phyloP scores from a whole-genome alignment of 2,113 vertebrate genomes.

The Todiramphus saurophagus region DNA sequence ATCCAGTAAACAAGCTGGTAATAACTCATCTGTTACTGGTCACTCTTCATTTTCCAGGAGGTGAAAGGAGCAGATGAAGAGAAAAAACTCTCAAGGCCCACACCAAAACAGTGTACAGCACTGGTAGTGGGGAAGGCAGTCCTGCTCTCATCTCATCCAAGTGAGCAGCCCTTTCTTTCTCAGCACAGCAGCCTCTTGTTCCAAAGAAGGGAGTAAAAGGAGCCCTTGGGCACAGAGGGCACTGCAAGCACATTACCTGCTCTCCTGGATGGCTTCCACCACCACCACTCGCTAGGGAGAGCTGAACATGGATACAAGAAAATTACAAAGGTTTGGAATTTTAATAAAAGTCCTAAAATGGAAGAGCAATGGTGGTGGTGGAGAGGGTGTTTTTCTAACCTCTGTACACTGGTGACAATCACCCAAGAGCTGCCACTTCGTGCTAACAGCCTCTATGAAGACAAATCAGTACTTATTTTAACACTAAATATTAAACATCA shows the following conservation, averaged over 20 bases:
- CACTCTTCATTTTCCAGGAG: neutral
- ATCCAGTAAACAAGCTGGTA: neutral
- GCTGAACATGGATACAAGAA: neutral
- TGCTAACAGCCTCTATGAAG: neutral
- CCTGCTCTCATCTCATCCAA: accelerated
- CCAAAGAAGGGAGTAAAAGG: neutral
- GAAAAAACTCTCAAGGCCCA: neutral
- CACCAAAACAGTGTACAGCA: accelerated
- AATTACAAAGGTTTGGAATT: neutral
- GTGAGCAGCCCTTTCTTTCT: neutral
- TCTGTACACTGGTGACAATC: neutral
- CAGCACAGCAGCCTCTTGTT: neutral
- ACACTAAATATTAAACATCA: neutral
- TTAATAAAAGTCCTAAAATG: neutral
- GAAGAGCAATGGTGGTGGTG: neutral
- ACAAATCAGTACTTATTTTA: neutral
- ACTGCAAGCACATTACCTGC: too few species aligned
- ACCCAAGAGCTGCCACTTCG: neutral
- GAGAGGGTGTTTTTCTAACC: neutral
- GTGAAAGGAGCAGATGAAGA: neutral
- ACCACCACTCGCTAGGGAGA: accelerated
- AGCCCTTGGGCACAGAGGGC: neutral
- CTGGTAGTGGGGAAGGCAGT: neutral
- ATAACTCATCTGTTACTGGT: neutral
- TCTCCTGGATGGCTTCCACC: accelerated